phyloP scores from a whole-genome alignment of 2,113 vertebrate genomes.

The Misgurnus mizolepis region DNA sequence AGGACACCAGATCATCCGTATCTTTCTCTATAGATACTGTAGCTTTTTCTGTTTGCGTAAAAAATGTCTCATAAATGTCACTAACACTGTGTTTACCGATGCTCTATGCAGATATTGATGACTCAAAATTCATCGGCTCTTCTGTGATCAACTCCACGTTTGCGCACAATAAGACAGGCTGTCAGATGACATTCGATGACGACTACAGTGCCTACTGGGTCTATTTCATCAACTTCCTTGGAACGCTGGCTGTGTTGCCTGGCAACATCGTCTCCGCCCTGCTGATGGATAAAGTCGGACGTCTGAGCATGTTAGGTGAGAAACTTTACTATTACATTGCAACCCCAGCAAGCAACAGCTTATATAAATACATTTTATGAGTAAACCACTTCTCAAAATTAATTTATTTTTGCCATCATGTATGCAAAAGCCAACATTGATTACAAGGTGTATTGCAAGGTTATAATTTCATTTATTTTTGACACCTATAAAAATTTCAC shows the following conservation, averaged over 20 bases:
- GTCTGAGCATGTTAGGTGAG: conserved; percentile 94
- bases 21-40: not conserved
- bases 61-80: not conserved
- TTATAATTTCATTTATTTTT: no score
- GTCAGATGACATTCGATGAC: conserved; percentile 95
- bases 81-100: not conserved
- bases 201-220: conserved; percentile 99
- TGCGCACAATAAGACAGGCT: conserved; percentile 88
- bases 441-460: no score
- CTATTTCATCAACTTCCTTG: conserved; percentile 98
- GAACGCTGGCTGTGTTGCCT: conserved; percentile 92
- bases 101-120: conserved; percentile 84
- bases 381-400: no score
- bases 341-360: no score
- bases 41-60: not conserved
- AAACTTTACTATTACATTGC: not conserved
- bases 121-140: conserved; percentile 88
- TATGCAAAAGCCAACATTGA: no score
- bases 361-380: no score
- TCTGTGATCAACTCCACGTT: conserved; percentile 88
- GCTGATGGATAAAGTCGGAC: conserved; percentile 97
- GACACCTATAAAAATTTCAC: no score
- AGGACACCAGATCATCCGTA: not conserved
- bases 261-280: conserved; percentile 98
- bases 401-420: no score